These are phyloP conservation scores for Lerema accius DNA, from an alignment of 1,140 invertebrate species.

Conservation along the genomic window DNA sequence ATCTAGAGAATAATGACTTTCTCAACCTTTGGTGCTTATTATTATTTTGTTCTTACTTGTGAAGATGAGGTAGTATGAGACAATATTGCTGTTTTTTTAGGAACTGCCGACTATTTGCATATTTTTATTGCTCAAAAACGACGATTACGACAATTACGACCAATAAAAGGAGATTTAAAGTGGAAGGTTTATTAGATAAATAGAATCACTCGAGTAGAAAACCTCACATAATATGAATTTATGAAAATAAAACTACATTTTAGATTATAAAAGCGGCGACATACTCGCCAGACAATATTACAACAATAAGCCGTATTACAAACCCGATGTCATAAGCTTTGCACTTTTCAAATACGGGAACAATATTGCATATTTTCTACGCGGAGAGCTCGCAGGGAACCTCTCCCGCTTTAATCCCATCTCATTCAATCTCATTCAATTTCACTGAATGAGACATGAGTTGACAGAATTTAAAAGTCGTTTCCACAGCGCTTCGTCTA, in stretches of 20 bases:
- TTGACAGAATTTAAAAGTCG: conserved; percentile 29
- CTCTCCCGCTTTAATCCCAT: conserved; percentile 22
- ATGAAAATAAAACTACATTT: conserved; percentile 16
- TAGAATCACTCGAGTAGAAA: no score
- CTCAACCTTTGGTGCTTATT: no score
- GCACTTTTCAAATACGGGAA: conserved; percentile 30
- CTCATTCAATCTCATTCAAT: conserved; percentile 24
- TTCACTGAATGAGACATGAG: conserved; percentile 25
- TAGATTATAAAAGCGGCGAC: background rate
- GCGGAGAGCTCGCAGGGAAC: conserved; percentile 19
- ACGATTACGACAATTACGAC: no score
- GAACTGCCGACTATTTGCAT: no score
- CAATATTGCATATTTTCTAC: conserved; percentile 28
- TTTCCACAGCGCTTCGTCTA: conserved; percentile 9
- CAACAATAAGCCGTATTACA: conserved; percentile 23
- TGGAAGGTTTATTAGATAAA: no score
- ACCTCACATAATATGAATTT: background rate
- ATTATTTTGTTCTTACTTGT: no score
- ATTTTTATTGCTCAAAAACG: no score
- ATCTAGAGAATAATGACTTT: no score
- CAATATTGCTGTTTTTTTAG: no score
- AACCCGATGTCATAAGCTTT: conserved; percentile 30
- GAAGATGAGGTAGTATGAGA: no score
- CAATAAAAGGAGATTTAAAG: no score
- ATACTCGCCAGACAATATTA: background rate